Evolutionary conservation across 1,140 invertebrate species (phyloP), one percentile per base, ranked within the genome.

Genomic region (Bombus waltoni): DNA sequence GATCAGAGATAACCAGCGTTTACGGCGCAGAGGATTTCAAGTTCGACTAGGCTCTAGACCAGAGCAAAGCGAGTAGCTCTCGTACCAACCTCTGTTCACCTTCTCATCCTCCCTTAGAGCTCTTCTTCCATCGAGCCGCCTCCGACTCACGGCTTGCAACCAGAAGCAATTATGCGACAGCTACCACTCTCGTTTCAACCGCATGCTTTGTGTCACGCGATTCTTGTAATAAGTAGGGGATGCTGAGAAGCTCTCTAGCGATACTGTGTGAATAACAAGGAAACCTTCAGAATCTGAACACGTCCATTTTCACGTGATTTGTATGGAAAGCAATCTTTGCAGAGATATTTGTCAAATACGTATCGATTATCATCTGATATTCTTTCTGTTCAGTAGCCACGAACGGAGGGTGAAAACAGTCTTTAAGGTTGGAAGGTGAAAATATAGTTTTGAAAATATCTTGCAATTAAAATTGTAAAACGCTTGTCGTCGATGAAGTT

Each of bases 1-100:
- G 89, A 90, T 90, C 80, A 70, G 75, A 90, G 89, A 90, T 90
- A 90, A 90, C 88, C 62, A 90, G 89, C 89, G 89, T 90, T 90
- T 88, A 90, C 80, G 76, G 44, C 62, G 57, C 66, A 90, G 88
- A 88, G 88, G 89, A 88, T 88, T 81, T 82, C 80, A 88, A 90
- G 71, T 90, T 90, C 32, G 76, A 44, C 42, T 66, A 40, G 75
- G 57, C 18, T 70, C 38, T 71, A 71, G 25, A 32, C 70, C 15
- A 9, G 25, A 38, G 74, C 83, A 85, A 90, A 90, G 75, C 88
- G 70, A 88, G 86, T 88, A 53, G 89, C 79, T 90, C 80, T 90
- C 86, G 86, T 90, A 88, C 81, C 79, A 83, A 87, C 86, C 82
- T 22, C 88, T 66, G 66, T 87, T 68, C 75, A 68, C 28, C 65